Evolutionary conservation across 2,888 invertebrate genomes (phyloP), one percentile per base, ranked within the genome.

Genomic region (Euzetes globulus): DNA sequence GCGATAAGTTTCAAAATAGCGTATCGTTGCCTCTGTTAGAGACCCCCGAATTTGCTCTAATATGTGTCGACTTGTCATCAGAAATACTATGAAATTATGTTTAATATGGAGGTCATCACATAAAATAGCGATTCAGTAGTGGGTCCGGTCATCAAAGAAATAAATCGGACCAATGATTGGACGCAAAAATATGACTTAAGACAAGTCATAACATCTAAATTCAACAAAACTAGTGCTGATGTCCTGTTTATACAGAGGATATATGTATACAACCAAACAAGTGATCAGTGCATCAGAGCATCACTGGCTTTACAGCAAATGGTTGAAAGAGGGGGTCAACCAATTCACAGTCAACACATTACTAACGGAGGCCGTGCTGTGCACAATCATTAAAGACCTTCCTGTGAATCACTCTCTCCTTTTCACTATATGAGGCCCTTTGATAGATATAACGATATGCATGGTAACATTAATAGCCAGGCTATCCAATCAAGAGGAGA

Each of bases 381-480:
- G 19, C 37, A 68, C 37, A 68, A 68, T 68, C 68, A 68, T 68
- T 68, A 68, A 68, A 68, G 45, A 68, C 45, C 68, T 68, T 68
- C 45, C 68, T 68, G 22, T 68, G 68, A 68, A 68, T 68, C 68
- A 68, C 68, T 68, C 65, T 65, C 68, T 68, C 68, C 25, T 68
- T 65, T 65, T 68, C 68, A 68, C 68, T 68, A 4, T 68, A 68
- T 68, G 68, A 41, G 68, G 68, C 68, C 9, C 68, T 25, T 13
- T 68, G 41, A 68, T 68, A 68, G 68, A 37, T 22, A 68, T 68
- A 22, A 68, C 25, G 15, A 68, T 68, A 68, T 22, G 22, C 13
- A 58, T 58, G 19, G 11, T 22, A 22, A 7, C 15, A 15, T 13
- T n/a, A n/a, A 50, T n/a, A 15, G n/a, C 50, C 15, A n/a, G 17